A percentile compares a stretch with the other conserved stretches of the same genome.
These are phyloP conservation scores for Clunio marinus DNA, from an alignment of 2,888 invertebrate genomes.

Conservation along the genomic window DNA sequence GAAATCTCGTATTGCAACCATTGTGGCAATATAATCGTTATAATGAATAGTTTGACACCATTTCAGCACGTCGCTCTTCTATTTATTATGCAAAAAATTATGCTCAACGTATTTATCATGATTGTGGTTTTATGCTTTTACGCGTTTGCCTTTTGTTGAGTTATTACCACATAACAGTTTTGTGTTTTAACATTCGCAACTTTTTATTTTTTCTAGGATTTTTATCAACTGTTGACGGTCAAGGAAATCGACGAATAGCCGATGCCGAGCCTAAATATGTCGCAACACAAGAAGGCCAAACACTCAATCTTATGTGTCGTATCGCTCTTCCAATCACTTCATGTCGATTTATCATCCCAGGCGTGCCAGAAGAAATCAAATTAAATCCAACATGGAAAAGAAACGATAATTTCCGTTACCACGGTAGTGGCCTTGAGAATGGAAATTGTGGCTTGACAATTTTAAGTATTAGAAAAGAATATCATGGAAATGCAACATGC, in stretches of 20 bases:
- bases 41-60: conserved; percentile 22
- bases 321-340: conserved; percentile 47
- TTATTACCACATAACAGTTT: neutral
- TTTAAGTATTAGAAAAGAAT: conserved; percentile 58
- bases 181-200: neutral
- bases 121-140: neutral
- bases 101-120: conserved; percentile 12
- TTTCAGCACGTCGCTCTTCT: conserved; percentile 13
- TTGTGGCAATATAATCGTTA: neutral
- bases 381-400: conserved; percentile 51
- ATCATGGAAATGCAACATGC: conserved; percentile 69
- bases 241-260: conserved; percentile 44
- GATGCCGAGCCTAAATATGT: conserved; percentile 48
- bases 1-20: conserved; percentile 7
- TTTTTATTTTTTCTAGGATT: neutral
- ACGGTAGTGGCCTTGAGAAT: conserved; percentile 54
- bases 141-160: neutral
- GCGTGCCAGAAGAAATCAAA: conserved; percentile 51
- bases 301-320: conserved; percentile 47
- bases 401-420: conserved; percentile 54
- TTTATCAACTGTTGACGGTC: conserved; percentile 45
- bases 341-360: conserved; percentile 54
- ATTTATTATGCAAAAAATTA: conserved; percentile 18
- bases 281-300: conserved; percentile 48
- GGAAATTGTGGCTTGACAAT: conserved; percentile 73